Evolutionary conservation across 2,797 vertebrate genomes (phyloP).

Genomic region (Myotis myotis): DNA sequence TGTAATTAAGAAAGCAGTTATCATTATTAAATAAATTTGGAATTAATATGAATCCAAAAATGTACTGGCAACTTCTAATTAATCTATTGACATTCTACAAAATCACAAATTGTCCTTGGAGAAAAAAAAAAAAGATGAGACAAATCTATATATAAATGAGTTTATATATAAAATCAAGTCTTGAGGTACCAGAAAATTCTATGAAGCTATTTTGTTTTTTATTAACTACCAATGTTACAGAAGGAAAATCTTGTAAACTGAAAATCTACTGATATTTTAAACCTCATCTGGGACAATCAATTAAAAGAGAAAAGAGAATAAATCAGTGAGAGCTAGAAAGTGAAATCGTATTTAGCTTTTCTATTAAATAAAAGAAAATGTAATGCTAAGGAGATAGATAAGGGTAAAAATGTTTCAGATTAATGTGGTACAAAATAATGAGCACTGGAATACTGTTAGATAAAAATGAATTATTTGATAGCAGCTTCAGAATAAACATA

Average conservation of each 20-base stretch:
- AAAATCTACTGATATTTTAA: constrained; percentile 39
- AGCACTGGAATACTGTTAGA: not conserved
- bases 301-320: not conserved
- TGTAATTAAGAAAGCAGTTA: not conserved
- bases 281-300: not conserved
- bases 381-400: constrained; percentile 10
- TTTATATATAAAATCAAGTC: not conserved
- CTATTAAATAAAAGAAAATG: constrained; percentile 44
- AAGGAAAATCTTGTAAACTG: not conserved
- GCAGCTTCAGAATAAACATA: constrained; percentile 18
- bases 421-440: not conserved
- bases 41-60: not conserved
- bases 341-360: not conserved
- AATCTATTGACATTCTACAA: not conserved
- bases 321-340: not conserved
- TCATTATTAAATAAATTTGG: not conserved
- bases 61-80: not conserved
- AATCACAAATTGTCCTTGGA: not conserved
- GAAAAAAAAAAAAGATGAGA: not conserved
- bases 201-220: not conserved
- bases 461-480: constrained; percentile 41
- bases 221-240: not conserved
- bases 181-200: not conserved
- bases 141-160: not conserved
- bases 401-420: not conserved